These are phyloP conservation scores for Myiotriccus ornatus DNA, from an alignment of 2,797 vertebrate genomes.

Conservation along the genomic window DNA sequence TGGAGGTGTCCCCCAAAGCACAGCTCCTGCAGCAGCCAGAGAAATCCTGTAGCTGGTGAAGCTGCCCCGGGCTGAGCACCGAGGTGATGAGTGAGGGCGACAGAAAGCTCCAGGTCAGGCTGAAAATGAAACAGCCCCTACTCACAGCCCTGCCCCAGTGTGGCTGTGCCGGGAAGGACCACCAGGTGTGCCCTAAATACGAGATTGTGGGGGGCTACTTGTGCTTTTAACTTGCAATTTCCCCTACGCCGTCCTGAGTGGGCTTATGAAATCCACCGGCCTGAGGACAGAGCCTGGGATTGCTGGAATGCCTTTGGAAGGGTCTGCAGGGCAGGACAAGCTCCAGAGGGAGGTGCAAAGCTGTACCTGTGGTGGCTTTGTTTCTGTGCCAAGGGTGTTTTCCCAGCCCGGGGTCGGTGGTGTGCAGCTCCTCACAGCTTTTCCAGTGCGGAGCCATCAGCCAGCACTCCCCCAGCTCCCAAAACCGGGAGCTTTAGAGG, in stretches of 20 bases:
- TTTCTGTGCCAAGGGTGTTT: background rate
- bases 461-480: background rate
- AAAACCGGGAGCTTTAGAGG: background rate
- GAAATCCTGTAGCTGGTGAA: background rate
- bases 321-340: background rate
- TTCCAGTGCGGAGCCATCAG: background rate
- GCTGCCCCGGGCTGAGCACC: background rate
- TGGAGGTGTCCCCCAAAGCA: background rate
- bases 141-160: accelerated
- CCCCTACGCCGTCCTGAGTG: accelerated
- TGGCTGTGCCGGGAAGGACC: background rate
- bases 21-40: background rate
- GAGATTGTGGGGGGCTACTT: background rate
- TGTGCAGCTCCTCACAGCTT: background rate
- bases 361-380: background rate
- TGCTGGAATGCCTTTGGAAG: background rate
- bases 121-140: background rate
- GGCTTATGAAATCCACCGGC: accelerated
- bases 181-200: background rate
- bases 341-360: background rate
- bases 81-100: background rate
- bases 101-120: background rate
- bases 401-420: background rate
- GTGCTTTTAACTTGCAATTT: background rate
- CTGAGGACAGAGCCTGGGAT: background rate